Conservation (phyloP, 2,113 vertebrate species). For the Prionailurus bengalensis region DNA sequence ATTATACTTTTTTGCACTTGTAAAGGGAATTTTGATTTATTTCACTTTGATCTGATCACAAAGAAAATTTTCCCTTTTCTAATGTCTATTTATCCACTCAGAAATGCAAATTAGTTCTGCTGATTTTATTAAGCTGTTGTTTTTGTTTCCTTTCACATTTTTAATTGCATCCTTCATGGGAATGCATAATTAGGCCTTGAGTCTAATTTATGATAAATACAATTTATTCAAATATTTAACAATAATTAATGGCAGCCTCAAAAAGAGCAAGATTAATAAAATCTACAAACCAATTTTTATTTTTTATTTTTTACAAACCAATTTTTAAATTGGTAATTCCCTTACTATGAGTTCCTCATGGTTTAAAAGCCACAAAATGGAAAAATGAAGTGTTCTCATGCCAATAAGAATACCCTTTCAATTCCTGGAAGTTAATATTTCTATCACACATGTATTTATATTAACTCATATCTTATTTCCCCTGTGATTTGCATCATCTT, state of each 20-base stretch:
- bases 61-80: slow-evolving; percentile 14
- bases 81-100: slow-evolving; percentile 58
- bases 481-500: not conserved
- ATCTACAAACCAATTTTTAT: slow-evolving; percentile 24
- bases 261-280: slow-evolving; percentile 64
- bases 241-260: slow-evolving; percentile 67
- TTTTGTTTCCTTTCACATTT: slow-evolving; percentile 70
- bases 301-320: slow-evolving; percentile 44
- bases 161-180: slow-evolving; percentile 60
- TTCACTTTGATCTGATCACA: slow-evolving; percentile 42
- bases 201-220: slow-evolving; percentile 69
- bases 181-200: slow-evolving; percentile 65
- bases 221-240: slow-evolving; percentile 78
- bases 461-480: slow-evolving; percentile 51
- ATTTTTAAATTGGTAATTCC: not conserved
- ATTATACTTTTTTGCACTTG: not conserved
- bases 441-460: not conserved
- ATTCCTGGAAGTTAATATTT: slow-evolving; percentile 46
- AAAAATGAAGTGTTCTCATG: not conserved
- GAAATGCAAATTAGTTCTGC: slow-evolving; percentile 67
- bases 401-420: not conserved
- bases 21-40: not conserved
- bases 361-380: not conserved
- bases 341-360: not conserved
- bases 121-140: slow-evolving; percentile 77